Evolutionary conservation across 2,888 invertebrate genomes (phyloP), one percentile per base, ranked within the genome.

Genomic region (Pandemis corylana): DNA sequence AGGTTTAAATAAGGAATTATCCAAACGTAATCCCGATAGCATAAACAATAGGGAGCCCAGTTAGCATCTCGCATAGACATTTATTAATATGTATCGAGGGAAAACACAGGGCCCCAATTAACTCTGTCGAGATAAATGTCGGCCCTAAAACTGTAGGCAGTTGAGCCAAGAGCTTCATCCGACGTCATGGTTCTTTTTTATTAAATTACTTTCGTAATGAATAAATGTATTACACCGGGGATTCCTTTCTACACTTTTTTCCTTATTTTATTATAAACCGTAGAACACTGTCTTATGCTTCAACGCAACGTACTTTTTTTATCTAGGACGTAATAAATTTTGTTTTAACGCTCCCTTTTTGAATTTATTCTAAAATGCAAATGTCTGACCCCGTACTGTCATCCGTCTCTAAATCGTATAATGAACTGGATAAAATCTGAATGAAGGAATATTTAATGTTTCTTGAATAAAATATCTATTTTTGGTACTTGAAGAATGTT

Each of bases 141-240:
- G 80, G 83, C 77, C 84, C 85, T 87, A 86, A 74, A 88, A 86
- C 81, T 82, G 82, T 79, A 80, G 80, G 82, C 83, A 83, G 85
- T 86, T 84, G 80, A 84, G 85, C 80, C 83, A 78, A 80, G 83
- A 83, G 82, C 82, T 85, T 83, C 79, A 81, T 83, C 77, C 80
- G 67, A 77, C 78, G 80, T 82, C 81, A 81, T 78, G 79, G 80
- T 78, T 79, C 80, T 78, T 84, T 84, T 89, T 88, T 84, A 89
- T 89, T 90, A 90, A 90, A 90, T 90, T 91, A 87, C 89, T 89
- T 88, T 85, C 85, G 81, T 90, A 89, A 91, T 89, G 90, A 91
- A 91, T 91, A 91, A 92, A 92, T 90, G 89, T 90, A 90, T 89
- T 89, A 89, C 90, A 88, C 87, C 67, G 79, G 89, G 88, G 89